Conservation (phyloP, 2,888 invertebrate species). For the Polydrusus tereticollis region DNA sequence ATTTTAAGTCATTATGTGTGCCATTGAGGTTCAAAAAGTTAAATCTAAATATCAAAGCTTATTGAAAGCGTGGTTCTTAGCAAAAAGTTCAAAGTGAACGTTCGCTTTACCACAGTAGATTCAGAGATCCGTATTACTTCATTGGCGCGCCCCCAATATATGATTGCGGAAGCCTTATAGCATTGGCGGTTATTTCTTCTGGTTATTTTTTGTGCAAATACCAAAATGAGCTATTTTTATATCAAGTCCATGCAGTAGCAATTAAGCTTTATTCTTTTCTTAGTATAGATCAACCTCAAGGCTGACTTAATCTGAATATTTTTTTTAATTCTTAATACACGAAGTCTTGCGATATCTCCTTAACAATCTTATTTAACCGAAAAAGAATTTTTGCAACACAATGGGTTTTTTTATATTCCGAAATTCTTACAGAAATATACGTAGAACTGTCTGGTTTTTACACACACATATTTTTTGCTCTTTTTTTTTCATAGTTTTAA, state of each 20-base stretch:
- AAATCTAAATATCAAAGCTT: constrained; percentile 15
- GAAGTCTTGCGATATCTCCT: neutral
- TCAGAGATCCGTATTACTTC: constrained; percentile 31
- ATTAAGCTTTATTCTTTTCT: neutral
- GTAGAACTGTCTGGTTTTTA: no score
- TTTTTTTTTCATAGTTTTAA: no score
- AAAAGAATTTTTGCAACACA: no score
- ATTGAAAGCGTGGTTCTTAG: neutral
- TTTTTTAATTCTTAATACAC: no score
- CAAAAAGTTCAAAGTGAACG: constrained; percentile 30
- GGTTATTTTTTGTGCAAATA: constrained; percentile 16
- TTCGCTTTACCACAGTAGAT: constrained; percentile 35
- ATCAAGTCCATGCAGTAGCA: neutral
- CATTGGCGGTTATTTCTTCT: neutral
- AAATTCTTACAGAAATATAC: no score
- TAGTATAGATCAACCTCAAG: neutral
- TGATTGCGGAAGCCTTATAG: constrained; percentile 20
- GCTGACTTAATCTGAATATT: neutral
- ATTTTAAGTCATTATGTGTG: no score
- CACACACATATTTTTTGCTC: no score
- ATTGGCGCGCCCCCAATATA: constrained; percentile 39
- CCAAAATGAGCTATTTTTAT: neutral
- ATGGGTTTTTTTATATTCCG: no score
- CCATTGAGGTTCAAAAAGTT: neutral
- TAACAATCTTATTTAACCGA: neutral